phyloP scores from a whole-genome alignment of 2,888 invertebrate species.

The Brachylomia viminalis region DNA sequence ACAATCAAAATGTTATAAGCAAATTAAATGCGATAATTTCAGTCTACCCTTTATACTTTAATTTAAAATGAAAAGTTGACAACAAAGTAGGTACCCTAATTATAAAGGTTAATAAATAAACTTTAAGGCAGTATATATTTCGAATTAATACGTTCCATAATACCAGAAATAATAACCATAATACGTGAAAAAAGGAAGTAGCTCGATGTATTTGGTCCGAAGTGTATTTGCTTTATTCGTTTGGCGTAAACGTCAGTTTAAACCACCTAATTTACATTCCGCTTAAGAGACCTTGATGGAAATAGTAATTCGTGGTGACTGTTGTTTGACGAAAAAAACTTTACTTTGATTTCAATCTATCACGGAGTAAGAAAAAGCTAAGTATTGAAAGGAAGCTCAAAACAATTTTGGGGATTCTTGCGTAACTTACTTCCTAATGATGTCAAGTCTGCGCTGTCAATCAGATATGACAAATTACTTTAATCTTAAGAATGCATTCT shows the following conservation, averaged over 20 bases:
- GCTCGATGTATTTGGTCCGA: no score
- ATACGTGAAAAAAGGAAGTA: no score
- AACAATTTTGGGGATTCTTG: not conserved
- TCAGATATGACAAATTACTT: constrained; percentile 29
- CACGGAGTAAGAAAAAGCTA: not conserved
- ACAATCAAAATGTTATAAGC: no score
- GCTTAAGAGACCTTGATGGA: constrained; percentile 52
- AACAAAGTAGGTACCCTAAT: no score
- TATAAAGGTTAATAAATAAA: no score
- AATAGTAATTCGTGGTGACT: constrained; percentile 36
- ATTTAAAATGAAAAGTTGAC: no score
- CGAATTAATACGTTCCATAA: no score
- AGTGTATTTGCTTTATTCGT: constrained; percentile 16
- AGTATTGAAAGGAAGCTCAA: constrained; percentile 7
- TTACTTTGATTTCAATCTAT: not conserved
- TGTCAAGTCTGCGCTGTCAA: constrained; percentile 27
- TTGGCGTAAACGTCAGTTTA: constrained; percentile 33
- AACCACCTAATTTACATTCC: constrained; percentile 61
- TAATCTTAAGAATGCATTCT: constrained; percentile 28
- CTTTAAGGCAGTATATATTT: no score
- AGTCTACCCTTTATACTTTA: no score
- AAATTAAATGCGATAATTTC: no score
- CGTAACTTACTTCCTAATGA: constrained; percentile 24
- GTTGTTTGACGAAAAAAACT: constrained; percentile 31
- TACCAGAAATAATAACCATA: no score